These are phyloP conservation scores for Allophyes oxyacanthae DNA, from an alignment of 2,888 invertebrate species.

Conservation along the genomic window DNA sequence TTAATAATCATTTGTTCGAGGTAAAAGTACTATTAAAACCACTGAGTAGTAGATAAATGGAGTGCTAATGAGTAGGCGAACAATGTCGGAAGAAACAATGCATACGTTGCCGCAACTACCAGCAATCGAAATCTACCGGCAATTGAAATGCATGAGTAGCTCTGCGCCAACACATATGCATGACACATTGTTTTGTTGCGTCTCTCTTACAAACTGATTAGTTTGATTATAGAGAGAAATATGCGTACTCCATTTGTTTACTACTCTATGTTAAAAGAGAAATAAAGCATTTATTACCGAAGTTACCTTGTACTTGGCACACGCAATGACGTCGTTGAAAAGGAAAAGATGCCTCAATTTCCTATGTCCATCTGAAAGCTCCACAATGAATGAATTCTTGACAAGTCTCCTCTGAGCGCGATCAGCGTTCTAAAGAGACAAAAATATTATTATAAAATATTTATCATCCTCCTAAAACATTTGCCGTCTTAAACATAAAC, in stretches of 20 bases:
- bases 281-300: slow-evolving; percentile 35
- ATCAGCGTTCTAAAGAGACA: slow-evolving; percentile 91
- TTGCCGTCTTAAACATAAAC: slow-evolving; percentile 43
- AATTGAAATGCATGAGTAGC: too few relatives aligned
- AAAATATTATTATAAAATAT: slow-evolving; percentile 10
- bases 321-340: slow-evolving; percentile 98
- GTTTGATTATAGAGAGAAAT: not conserved
- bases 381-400: slow-evolving; percentile 98
- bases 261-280: slow-evolving; percentile 9
- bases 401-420: slow-evolving; percentile 96
- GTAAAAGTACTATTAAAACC: not conserved
- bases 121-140: too few relatives aligned
- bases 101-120: too few relatives aligned
- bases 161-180: too few relatives aligned
- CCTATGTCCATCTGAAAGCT: slow-evolving; percentile 95
- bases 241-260: slow-evolving; percentile 3
- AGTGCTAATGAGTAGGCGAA: slow-evolving; percentile 3
- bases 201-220: too few relatives aligned
- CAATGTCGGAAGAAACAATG: too few relatives aligned
- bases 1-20: not conserved
- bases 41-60: slow-evolving; percentile 25
- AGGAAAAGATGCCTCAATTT: slow-evolving; percentile 97
- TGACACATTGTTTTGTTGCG: too few relatives aligned
- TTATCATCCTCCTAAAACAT: too few relatives aligned
- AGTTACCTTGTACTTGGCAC: slow-evolving; percentile 96